Evolutionary conservation across 2,888 invertebrate genomes (phyloP), one percentile per base, ranked within the genome.

Genomic region (Zaprionus obscuricornis): DNA sequence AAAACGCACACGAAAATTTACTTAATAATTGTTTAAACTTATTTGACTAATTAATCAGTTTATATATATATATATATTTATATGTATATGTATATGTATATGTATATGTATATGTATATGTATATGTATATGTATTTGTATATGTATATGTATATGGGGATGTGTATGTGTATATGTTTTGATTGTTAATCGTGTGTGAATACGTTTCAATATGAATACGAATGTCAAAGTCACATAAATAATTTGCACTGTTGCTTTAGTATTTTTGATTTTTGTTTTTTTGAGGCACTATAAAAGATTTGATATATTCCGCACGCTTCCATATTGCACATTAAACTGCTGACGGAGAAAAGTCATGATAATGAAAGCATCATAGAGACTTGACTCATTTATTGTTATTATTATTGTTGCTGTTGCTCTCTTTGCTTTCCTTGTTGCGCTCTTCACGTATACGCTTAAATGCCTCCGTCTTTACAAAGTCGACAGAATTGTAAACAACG

Each of bases 391-490:
- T 70, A 29, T 64, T 69, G 34, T 17, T 39, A 20, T 31, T 18
- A 20, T 31, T 18, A 14, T 24, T 20, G 22, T 18, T 17, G 24
- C 39, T 29, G 49, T 95, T 59, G 39, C 65, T 66, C 27, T 84
- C 84, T 40, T 60, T 75, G 65, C 81, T 88, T 62, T 88, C 94
- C 85, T 86, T 89, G 57, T 86, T 86, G 56, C 89, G 86, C 58
- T 95, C 94, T 87, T 95, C 94, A 45, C 95, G 92, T 26, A 96
- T 97, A 59, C 95, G 94, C 90, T 96, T 96, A 87, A 98, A 96
- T 3, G 97, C 98, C 88, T 96, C 95, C 0, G 98, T 98, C 91
- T 97, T 98, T 45, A 96, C 91, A 91, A 98, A 98, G 91, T 98
- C 98, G 0, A 98, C 97, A 1, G 95, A 96, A 89, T 97, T 96